phyloP scores from a whole-genome alignment of 2,113 vertebrate species.

The Pao palembangensis region DNA sequence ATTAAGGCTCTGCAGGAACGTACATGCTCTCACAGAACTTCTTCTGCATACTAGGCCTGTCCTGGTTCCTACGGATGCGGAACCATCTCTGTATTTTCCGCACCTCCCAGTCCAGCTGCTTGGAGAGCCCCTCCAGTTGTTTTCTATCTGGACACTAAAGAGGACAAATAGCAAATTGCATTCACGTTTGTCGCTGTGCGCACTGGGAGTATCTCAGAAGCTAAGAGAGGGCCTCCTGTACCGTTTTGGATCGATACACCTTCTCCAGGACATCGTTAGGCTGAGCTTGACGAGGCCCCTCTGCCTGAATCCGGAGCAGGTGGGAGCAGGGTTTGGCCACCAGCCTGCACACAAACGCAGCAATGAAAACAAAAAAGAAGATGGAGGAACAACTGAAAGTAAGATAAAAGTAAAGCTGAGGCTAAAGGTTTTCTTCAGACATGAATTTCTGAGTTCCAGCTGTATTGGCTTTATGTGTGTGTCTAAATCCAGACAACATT shows the following conservation, averaged over 20 bases:
- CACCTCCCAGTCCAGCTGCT: constrained; percentile 94
- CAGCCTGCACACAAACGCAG: constrained; percentile 77
- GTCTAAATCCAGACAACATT: not conserved
- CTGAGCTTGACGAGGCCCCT: constrained; percentile 79
- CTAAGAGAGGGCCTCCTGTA: constrained; percentile 47
- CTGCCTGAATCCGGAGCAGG: constrained; percentile 83
- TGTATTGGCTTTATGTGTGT: constrained; percentile 5
- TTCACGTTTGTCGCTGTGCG: not conserved
- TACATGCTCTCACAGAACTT: constrained; percentile 96
- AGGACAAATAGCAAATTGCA: not conserved
- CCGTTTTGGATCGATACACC: constrained; percentile 89
- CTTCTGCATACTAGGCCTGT: constrained; percentile 84
- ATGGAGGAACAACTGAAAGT: constrained; percentile 15
- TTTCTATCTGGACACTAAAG: constrained; percentile 83
- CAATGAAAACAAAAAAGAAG: constrained; percentile 16
- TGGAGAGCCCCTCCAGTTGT: constrained; percentile 88
- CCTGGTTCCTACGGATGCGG: constrained; percentile 88
- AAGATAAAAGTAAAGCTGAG: constrained; percentile 9
- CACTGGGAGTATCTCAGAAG: not conserved
- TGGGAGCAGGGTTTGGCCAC: constrained; percentile 91
- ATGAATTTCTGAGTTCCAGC: constrained; percentile 8
- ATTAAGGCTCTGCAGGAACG: constrained; percentile 50
- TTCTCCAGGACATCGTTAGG: constrained; percentile 90
- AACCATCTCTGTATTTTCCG: constrained; percentile 94
- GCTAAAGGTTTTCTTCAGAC: constrained; percentile 7